Evolutionary conservation across 2,797 vertebrate genomes (phyloP).

Genomic region (Schizothorax lantsangensis): DNA sequence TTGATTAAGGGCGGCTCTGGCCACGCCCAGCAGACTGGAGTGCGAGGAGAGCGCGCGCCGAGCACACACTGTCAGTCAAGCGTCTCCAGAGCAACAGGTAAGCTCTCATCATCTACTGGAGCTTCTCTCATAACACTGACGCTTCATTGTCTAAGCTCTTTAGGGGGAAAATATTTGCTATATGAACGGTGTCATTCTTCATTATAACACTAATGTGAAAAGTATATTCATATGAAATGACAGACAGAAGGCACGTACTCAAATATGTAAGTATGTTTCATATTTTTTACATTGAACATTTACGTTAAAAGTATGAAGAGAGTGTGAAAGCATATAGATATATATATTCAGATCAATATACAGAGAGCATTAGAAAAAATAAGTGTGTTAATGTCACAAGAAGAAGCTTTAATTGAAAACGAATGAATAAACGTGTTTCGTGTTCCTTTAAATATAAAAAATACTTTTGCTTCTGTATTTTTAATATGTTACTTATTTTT

Average conservation of each 20-base stretch:
- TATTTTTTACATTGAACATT: background rate
- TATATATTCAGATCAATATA: background rate
- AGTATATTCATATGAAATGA: background rate
- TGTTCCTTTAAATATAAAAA: background rate
- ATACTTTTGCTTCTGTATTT: background rate
- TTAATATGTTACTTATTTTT: background rate
- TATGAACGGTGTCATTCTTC: background rate
- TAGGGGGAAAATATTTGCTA: background rate
- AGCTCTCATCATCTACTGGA: slow-evolving; percentile 27
- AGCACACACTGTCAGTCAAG: slow-evolving; percentile 40
- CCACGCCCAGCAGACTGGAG: slow-evolving; percentile 6
- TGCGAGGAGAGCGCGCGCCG: background rate
- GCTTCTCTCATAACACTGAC: background rate
- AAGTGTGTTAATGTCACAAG: background rate
- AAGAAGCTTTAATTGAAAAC: background rate
- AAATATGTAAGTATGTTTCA: background rate
- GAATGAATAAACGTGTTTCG: background rate
- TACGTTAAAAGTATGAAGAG: background rate
- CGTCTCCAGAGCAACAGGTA: slow-evolving; percentile 61
- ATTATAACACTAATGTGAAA: background rate
- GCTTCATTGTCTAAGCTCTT: background rate
- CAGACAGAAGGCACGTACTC: background rate
- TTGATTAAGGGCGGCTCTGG: background rate
- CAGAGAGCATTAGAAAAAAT: background rate
- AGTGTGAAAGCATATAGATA: background rate